Percentiles rank a stretch among this genome's conserved stretches.
These are phyloP conservation scores for Microdon myrmicae DNA, from an alignment of 2,888 invertebrate species.

Conservation along the genomic window DNA sequence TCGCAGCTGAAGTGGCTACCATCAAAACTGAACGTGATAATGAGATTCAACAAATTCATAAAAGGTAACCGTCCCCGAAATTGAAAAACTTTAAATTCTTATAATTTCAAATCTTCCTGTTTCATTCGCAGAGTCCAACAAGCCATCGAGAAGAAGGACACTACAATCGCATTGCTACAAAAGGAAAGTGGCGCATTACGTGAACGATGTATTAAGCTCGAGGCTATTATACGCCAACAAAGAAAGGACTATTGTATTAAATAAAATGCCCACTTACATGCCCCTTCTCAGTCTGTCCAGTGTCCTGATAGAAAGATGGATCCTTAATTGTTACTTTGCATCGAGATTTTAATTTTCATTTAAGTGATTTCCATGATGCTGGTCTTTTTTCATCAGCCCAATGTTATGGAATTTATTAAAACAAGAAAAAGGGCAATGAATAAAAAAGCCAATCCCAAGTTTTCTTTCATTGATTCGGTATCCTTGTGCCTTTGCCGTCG, in stretches of 20 bases:
- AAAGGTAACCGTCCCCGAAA: conserved; percentile 71
- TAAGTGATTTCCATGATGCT: conserved; percentile 8
- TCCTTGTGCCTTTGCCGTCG: neutral
- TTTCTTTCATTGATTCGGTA: conserved; percentile 4
- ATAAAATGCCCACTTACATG: conserved; percentile 47
- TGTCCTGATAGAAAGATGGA: conserved; percentile 1
- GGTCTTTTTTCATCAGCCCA: conserved; percentile 1
- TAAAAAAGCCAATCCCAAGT: conserved; percentile 18
- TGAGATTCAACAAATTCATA: conserved; percentile 82
- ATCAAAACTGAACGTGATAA: conserved; percentile 76
- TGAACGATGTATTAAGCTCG: conserved; percentile 79
- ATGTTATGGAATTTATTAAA: conserved; percentile 24
- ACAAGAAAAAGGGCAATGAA: conserved; percentile 21
- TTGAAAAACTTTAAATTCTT: no score
- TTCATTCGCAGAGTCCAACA: conserved; percentile 76
- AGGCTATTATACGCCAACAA: conserved; percentile 80
- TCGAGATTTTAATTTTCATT: conserved; percentile 27
- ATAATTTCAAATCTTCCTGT: neutral
- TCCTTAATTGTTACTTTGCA: conserved; percentile 15
- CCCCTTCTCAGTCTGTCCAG: neutral
- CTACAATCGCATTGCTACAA: conserved; percentile 77
- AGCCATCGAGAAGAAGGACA: conserved; percentile 82
- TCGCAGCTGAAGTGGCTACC: conserved; percentile 72
- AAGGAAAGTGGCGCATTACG: conserved; percentile 77
- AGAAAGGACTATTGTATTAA: conserved; percentile 74